These are phyloP conservation scores for Olivierus martensii DNA, from an alignment of 1,140 invertebrate genomes.

Conservation along the genomic window DNA sequence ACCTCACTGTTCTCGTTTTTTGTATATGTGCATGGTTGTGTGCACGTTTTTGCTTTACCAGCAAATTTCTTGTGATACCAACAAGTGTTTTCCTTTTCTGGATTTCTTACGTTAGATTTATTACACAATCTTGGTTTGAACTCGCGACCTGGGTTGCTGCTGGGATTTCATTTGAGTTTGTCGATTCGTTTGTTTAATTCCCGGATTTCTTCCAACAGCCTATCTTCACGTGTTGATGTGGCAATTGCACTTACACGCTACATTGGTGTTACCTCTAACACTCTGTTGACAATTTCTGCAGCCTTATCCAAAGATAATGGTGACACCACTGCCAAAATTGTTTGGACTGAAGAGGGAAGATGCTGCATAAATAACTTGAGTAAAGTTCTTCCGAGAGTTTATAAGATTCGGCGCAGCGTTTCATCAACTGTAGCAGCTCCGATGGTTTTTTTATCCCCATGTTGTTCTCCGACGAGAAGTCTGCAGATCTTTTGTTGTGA, in stretches of 20 bases:
- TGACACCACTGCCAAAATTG: neutral
- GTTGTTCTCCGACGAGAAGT: neutral
- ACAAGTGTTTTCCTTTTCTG: too few relatives aligned
- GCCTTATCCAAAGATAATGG: neutral
- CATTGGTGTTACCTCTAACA: neutral
- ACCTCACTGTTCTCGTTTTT: neutral
- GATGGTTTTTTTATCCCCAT: neutral
- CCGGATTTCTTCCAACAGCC: too few relatives aligned
- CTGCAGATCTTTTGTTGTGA: neutral
- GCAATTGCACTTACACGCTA: neutral
- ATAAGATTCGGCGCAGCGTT: neutral
- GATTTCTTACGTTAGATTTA: too few relatives aligned
- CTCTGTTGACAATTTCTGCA: neutral
- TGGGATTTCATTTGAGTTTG: too few relatives aligned
- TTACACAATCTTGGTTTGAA: too few relatives aligned
- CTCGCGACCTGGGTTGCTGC: too few relatives aligned
- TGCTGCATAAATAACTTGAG: neutral
- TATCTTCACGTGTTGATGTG: too few relatives aligned
- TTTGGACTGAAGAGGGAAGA: neutral
- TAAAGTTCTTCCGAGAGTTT: neutral
- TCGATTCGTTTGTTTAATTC: too few relatives aligned
- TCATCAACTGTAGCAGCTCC: neutral
- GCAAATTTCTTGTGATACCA: conserved; percentile 12
- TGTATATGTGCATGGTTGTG: neutral
- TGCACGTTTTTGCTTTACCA: conserved; percentile 7